Percentiles rank a stretch among this genome's conserved stretches.
Evolutionary conservation across 2,888 invertebrate genomes (phyloP).

Genomic region (Lithophane semibrunnea): DNA sequence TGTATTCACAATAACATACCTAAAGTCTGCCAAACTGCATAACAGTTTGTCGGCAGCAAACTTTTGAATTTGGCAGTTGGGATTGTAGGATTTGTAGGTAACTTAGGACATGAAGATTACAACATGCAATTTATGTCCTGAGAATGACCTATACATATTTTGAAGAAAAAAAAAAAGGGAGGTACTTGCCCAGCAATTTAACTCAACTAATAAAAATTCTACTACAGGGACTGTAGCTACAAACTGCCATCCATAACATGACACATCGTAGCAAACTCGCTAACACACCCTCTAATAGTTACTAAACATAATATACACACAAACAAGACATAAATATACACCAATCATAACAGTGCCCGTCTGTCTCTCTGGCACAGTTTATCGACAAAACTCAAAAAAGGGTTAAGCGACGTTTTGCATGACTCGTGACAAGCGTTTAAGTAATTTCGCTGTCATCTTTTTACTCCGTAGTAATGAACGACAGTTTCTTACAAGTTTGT

Average conservation of each 20-base stretch:
- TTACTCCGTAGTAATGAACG: conserved; percentile 9
- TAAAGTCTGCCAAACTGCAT: too few relatives aligned
- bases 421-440: conserved; percentile 24
- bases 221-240: background rate
- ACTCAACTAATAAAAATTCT: background rate
- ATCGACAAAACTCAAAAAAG: conserved; percentile 33
- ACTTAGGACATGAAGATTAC: background rate
- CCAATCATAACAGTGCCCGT: conserved; percentile 4
- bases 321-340: background rate
- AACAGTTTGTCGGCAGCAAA: too few relatives aligned
- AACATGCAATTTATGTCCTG: background rate
- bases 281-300: background rate
- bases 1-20: too few relatives aligned
- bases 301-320: background rate
- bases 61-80: background rate
- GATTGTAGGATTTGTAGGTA: background rate
- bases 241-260: background rate
- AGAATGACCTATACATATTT: background rate
- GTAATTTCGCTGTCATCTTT: conserved; percentile 44
- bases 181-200: background rate
- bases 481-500: conserved; percentile 33
- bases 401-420: conserved; percentile 39
- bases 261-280: background rate
- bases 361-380: conserved; percentile 15
- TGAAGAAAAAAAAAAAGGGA: background rate